Evolutionary conservation across 2,113 vertebrate genomes (phyloP).

Genomic region (Halichoerus grypus): DNA sequence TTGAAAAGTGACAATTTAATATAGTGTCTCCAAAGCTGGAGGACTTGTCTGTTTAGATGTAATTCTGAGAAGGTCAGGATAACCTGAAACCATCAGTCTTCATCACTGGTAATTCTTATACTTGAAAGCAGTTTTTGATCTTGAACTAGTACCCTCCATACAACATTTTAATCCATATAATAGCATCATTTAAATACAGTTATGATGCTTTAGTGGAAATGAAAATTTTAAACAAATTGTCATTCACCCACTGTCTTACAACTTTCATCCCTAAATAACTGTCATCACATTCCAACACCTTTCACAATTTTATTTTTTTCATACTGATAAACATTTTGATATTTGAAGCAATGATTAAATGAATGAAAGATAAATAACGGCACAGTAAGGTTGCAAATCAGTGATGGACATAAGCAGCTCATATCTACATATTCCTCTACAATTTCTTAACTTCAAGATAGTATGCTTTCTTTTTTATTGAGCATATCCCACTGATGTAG

Average conservation of each 20-base stretch:
- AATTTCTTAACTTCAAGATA: background rate
- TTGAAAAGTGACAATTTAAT: constrained; percentile 49
- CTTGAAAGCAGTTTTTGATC: constrained; percentile 49
- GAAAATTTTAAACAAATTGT: background rate
- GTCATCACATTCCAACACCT: background rate
- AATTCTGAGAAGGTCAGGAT: constrained; percentile 57
- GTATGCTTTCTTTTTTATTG: background rate
- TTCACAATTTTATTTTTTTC: constrained; percentile 10
- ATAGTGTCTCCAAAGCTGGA: background rate
- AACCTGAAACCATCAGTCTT: constrained; percentile 47
- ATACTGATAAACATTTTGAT: background rate
- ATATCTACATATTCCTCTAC: background rate
- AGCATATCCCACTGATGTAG: background rate
- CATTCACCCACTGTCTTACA: background rate
- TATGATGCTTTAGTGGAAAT: background rate
- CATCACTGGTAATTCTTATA: background rate
- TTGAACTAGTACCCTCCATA: background rate
- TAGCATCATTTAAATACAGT: background rate
- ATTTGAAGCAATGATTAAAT: background rate
- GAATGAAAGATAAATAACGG: background rate
- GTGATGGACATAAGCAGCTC: background rate
- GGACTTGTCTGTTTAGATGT: background rate
- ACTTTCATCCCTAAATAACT: background rate
- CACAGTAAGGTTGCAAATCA: background rate
- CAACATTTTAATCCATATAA: background rate